These are phyloP conservation scores for Lateolabrax maculatus DNA, from an alignment of 2,797 vertebrate species.

Conservation along the genomic window DNA sequence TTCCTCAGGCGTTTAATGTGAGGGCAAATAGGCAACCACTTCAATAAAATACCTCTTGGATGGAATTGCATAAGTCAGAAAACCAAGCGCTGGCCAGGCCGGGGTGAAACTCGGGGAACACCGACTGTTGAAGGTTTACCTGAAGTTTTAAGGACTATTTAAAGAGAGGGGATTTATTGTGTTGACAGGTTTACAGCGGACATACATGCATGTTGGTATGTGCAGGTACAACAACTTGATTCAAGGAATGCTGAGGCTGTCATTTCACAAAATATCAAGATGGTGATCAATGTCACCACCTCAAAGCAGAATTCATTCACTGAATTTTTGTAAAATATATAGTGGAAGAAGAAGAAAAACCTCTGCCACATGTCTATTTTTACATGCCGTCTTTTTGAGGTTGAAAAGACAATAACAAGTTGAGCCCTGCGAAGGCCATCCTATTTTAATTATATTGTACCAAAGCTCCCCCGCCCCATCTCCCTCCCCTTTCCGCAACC, in stretches of 20 bases:
- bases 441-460: constrained; percentile 86
- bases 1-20: constrained; percentile 85
- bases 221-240: constrained; percentile 49
- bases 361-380: constrained; percentile 72
- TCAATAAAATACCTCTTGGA: constrained; percentile 86
- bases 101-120: constrained; percentile 64
- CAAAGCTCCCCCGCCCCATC: constrained; percentile 74
- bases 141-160: constrained; percentile 56
- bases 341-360: constrained; percentile 50
- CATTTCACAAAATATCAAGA: constrained; percentile 13
- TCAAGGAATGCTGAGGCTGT: constrained; percentile 20
- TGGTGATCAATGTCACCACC: constrained; percentile 38
- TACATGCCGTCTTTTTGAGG: constrained; percentile 73
- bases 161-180: constrained; percentile 64
- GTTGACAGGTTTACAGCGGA: constrained; percentile 66
- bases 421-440: constrained; percentile 76
- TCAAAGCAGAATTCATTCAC: constrained; percentile 46
- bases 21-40: constrained; percentile 86
- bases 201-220: constrained; percentile 42
- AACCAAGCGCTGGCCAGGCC: constrained; percentile 22
- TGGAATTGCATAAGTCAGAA: constrained; percentile 82
- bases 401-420: constrained; percentile 84
- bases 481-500: constrained; percentile 81
- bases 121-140: constrained; percentile 62
- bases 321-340: constrained; percentile 43